These are phyloP conservation scores for Pissodes strobi DNA, from an alignment of 1,140 invertebrate genomes.

Conservation along the genomic window DNA sequence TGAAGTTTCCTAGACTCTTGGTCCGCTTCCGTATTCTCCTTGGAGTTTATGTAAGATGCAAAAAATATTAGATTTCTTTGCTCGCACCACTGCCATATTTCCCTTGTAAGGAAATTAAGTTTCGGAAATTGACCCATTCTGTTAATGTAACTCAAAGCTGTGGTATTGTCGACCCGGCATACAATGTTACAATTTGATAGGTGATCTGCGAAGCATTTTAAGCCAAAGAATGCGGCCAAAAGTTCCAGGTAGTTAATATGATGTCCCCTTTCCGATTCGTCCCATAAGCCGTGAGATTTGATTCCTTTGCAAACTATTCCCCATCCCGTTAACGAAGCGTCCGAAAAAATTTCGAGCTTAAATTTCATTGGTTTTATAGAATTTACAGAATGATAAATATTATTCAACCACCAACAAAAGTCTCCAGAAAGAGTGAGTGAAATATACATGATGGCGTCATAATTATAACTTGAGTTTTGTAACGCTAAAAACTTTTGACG, in stretches of 20 bases:
- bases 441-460: slow-evolving; percentile 2
- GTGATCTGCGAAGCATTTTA: slow-evolving; percentile 20
- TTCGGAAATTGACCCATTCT: slow-evolving; percentile 10
- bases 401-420: slow-evolving; percentile 51
- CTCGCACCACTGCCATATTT: slow-evolving; percentile 15
- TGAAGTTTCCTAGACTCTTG: slow-evolving; percentile 6
- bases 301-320: not conserved
- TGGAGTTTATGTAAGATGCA: too few species aligned
- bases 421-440: slow-evolving; percentile 31
- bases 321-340: slow-evolving; percentile 23
- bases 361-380: slow-evolving; percentile 6
- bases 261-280: slow-evolving; percentile 4
- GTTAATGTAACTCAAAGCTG: slow-evolving; percentile 9
- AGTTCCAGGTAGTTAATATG: slow-evolving; percentile 34
- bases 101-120: too few species aligned
- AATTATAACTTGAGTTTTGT: not conserved
- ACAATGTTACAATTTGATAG: slow-evolving; percentile 37
- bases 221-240: slow-evolving; percentile 7
- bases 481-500: not conserved
- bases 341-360: slow-evolving; percentile 10
- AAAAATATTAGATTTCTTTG: not conserved
- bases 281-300: slow-evolving; percentile 19
- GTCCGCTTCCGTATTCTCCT: too few species aligned
- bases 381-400: slow-evolving; percentile 34
- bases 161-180: slow-evolving; percentile 9